Conservation (phyloP, 2,888 invertebrate species). For the Cosmia pyralina region DNA sequence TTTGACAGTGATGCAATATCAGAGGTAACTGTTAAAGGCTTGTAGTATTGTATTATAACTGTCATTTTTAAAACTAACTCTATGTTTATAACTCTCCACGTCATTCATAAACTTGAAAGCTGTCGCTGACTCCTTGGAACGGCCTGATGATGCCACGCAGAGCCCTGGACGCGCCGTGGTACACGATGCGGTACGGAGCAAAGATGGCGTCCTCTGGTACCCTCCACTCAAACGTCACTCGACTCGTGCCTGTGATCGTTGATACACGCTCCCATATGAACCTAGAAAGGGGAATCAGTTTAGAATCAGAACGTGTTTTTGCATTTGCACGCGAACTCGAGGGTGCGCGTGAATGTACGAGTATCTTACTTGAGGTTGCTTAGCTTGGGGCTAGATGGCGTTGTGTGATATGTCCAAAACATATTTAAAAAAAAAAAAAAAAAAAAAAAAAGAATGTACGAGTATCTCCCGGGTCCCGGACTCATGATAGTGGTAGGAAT, state of each 20-base stretch:
- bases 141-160: constrained; percentile 91
- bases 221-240: constrained; percentile 94
- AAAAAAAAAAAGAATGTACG: too few relatives aligned
- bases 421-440: too few relatives aligned
- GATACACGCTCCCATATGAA: constrained; percentile 94
- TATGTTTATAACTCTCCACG: not conserved
- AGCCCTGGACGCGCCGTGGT: constrained; percentile 93
- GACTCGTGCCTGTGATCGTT: constrained; percentile 93
- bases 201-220: constrained; percentile 91
- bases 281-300: constrained; percentile 84
- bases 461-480: not conserved
- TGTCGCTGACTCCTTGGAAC: constrained; percentile 91
- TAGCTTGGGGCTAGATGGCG: too few relatives aligned
- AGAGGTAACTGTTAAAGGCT: too few relatives aligned
- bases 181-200: constrained; percentile 94
- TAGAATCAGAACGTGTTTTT: not conserved
- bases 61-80: not conserved
- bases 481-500: not conserved
- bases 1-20: too few relatives aligned
- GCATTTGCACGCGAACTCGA: not conserved
- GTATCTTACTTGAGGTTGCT: too few relatives aligned
- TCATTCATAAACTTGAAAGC: constrained; percentile 79
- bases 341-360: not conserved
- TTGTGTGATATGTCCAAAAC: too few relatives aligned
- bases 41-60: not conserved